Evolutionary conservation across 1,140 invertebrate genomes (phyloP), one percentile per base, ranked within the genome.

Genomic region (Tetraneura akinire): DNA sequence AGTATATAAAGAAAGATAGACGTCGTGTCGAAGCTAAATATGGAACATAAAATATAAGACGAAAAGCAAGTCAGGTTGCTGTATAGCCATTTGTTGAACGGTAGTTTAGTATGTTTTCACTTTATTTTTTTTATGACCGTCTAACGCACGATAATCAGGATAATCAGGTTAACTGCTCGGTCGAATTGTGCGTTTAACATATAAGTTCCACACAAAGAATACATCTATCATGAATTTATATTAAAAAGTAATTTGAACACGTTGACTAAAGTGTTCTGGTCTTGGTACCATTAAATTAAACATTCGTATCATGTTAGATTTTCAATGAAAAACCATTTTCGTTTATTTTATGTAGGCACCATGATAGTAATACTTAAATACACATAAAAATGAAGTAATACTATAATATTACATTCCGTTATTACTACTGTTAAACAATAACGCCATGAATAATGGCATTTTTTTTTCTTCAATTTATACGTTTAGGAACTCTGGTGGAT

Each of bases 31-130:
- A 68, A 68, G 42, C 64, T 37, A 23, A 68, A 68, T 45, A 68
- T 45, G 64, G 64, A 45, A 68, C 64, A 32, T 45, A 68, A 68
- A n/a, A n/a, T n/a, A 68, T 68, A 45, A 32, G 29, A 21, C 32
- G 21, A 68, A 68, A 23, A 14, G 37, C 64, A 45, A 68, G 13
- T 64, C 37, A 45, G n/a, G 29, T 62, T 62, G 16, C 29, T 37
- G 26, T 37, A 62, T 9, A 29, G 29, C n/a, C 16, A 3, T 16
- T 47, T 47, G 42, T 68, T 68, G 37, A 64, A 26, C 16, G 4
- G 18, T 16, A 68, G 42, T 26, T 47, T 47, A 68, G n/a, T 47
- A n/a, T 11, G 21, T 68, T 42, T 47, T 45, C 37, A 47, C n/a
- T 45, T 68, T 47, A 8, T 23, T 16, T 23, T 47, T 47, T 47